Evolutionary conservation across 2,797 vertebrate species (phyloP).

Genomic region (Sebastes steindachneri): DNA sequence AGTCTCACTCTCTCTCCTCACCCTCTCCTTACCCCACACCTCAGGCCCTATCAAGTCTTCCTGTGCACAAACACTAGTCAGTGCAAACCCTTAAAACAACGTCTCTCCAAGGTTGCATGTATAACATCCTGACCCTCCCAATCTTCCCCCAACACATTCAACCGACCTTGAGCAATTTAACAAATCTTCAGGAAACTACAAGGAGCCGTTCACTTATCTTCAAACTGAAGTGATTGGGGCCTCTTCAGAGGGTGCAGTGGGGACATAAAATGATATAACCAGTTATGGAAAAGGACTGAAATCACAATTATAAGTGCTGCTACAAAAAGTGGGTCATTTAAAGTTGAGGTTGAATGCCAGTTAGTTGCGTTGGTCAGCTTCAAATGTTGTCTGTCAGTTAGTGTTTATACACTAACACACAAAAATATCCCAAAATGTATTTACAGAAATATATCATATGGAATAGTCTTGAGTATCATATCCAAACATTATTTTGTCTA

Average conservation of each 20-base stretch:
- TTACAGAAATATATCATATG: background rate
- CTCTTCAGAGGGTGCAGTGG: slow-evolving; percentile 11
- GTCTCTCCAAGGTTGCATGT: slow-evolving; percentile 4
- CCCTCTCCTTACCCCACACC: slow-evolving; percentile 14
- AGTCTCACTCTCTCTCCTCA: slow-evolving; percentile 14
- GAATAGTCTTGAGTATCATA: background rate
- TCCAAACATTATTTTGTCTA: background rate
- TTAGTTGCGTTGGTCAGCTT: background rate
- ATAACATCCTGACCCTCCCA: background rate
- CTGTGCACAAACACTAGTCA: slow-evolving; percentile 9
- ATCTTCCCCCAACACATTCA: background rate
- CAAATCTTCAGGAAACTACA: slow-evolving; percentile 15
- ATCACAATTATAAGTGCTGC: background rate
- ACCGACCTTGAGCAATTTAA: slow-evolving; percentile 39
- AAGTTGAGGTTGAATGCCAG: background rate
- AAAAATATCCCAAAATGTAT: background rate
- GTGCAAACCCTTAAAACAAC: background rate
- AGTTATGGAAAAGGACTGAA: background rate
- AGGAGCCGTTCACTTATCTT: slow-evolving; percentile 20
- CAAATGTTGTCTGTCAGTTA: background rate
- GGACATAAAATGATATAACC: background rate
- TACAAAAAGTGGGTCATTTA: background rate
- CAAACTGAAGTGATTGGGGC: slow-evolving; percentile 48
- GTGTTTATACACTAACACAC: background rate
- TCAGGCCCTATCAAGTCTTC: slow-evolving; percentile 11